Conservation (phyloP, 2,797 vertebrate genomes). For the Lepidocolaptes lacrymiger region DNA sequence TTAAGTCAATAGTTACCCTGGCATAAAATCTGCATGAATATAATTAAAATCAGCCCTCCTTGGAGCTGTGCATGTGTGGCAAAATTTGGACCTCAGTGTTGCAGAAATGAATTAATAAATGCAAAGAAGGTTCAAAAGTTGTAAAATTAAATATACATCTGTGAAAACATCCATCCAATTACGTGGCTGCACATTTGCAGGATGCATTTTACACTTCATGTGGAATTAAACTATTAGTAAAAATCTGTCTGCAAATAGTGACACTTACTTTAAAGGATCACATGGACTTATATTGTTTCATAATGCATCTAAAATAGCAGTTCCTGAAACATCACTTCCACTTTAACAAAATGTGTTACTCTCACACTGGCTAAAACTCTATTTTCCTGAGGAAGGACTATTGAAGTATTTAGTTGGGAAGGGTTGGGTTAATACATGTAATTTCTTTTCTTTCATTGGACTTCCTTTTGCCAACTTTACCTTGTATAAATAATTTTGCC, state of each 20-base stretch:
- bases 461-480: constrained; percentile 80
- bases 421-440: constrained; percentile 61
- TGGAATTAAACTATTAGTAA: constrained; percentile 61
- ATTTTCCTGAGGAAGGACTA: constrained; percentile 61
- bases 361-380: constrained; percentile 42
- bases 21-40: not conserved
- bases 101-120: constrained; percentile 52
- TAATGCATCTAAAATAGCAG: constrained; percentile 68
- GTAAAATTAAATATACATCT: constrained; percentile 72
- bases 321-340: constrained; percentile 58
- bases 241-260: constrained; percentile 65
- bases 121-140: constrained; percentile 51
- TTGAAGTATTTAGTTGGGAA: constrained; percentile 62
- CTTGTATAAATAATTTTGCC: constrained; percentile 79
- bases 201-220: constrained; percentile 56
- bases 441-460: constrained; percentile 68
- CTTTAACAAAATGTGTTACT: constrained; percentile 60
- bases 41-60: constrained; percentile 62
- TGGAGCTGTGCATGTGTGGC: constrained; percentile 55
- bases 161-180: constrained; percentile 66
- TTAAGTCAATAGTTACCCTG: constrained; percentile 64
- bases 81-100: constrained; percentile 17
- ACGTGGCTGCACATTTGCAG: constrained; percentile 33
- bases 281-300: constrained; percentile 60
- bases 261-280: constrained; percentile 59